Base-by-base conservation (phyloP, 2,113 vertebrate genomes). In the Callaeas wilsoni region DNA sequence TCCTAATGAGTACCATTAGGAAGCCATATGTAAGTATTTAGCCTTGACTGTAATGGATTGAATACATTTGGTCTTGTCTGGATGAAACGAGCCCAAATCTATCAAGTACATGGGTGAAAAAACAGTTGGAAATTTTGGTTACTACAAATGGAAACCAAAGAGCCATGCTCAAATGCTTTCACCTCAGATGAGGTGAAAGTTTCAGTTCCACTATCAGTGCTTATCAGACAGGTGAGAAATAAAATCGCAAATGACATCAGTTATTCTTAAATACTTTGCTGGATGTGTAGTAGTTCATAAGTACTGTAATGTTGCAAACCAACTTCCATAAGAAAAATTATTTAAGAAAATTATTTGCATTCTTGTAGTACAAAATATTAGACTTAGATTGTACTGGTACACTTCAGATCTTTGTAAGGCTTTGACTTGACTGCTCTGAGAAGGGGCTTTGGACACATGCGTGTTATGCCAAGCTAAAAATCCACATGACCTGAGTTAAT, bases 1-100 rank as follows among this genome's bases (percentile, higher is more conserved):
- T 55, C 63, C 73, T 87, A 83, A 65, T 90, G 70, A 89, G 57
- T 74, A 79, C 41, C 74, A n/a, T 90, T 87, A 73, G 46, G 67
- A 94, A 90, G 75, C 53, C 77, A 68, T 71, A 59, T 89, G 65
- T 84, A 84, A 91, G 77, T 68, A 75, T 91, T 95, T 82, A 89
- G 39, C 46, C 77, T 68, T 87, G 64, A 68, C 71, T 79, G 9
- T 76, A 68, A 46, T 1, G 49, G 41, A 73, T 22, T 83, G 88
- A 89, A 55, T 89, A 33, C 35, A 57, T 71, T 88, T 71, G 56
- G 46, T 69, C 32, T 77, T 69, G 63, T 84, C 80, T 84, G 64
- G 35, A 59, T 1, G 3, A 95, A 89, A 64, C 23, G 59, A 74
- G 52, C 26, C 26, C 41, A 74, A 74, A 89, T 91, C 68, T 70